Percentiles rank a stretch among this genome's conserved stretches.
phyloP scores from a whole-genome alignment of 2,113 vertebrate species.

The Delphinus delphis region DNA sequence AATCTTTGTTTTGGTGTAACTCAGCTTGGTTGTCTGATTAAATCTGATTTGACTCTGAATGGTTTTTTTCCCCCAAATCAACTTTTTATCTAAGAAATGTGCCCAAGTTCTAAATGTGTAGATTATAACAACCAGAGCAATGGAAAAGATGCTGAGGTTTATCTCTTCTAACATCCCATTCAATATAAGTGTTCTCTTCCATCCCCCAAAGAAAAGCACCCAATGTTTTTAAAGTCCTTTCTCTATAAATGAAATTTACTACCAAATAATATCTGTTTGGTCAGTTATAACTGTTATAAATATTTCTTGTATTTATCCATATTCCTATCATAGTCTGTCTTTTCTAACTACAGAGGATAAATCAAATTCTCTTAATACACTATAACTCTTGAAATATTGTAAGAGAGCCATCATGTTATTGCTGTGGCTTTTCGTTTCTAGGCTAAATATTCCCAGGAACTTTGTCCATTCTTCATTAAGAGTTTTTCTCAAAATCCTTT shows the following conservation, averaged over 20 bases:
- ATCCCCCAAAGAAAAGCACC: not conserved
- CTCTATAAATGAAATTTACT: not conserved
- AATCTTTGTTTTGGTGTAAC: not conserved
- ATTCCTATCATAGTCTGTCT: not conserved
- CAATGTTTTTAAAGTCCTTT: not conserved
- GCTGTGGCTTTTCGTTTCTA: not conserved
- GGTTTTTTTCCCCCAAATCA: not conserved
- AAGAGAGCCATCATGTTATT: not conserved
- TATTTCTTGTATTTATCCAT: not conserved
- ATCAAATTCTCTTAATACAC: not conserved
- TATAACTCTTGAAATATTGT: not conserved
- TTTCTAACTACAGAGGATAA: not conserved
- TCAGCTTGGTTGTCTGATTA: not conserved
- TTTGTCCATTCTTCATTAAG: no score
- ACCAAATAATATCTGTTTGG: not conserved
- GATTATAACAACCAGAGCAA: not conserved
- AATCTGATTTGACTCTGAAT: not conserved
- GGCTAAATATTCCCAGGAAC: no score
- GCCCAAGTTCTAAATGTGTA: not conserved
- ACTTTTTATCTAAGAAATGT: constrained; percentile 18
- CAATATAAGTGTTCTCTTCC: not conserved
- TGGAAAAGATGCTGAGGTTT: not conserved
- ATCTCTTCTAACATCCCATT: not conserved
- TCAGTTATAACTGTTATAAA: not conserved
- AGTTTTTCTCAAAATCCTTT: no score